Evolutionary conservation across 2,113 vertebrate species (phyloP), one percentile per base, ranked within the genome.

Genomic region (Trogon surrucura): DNA sequence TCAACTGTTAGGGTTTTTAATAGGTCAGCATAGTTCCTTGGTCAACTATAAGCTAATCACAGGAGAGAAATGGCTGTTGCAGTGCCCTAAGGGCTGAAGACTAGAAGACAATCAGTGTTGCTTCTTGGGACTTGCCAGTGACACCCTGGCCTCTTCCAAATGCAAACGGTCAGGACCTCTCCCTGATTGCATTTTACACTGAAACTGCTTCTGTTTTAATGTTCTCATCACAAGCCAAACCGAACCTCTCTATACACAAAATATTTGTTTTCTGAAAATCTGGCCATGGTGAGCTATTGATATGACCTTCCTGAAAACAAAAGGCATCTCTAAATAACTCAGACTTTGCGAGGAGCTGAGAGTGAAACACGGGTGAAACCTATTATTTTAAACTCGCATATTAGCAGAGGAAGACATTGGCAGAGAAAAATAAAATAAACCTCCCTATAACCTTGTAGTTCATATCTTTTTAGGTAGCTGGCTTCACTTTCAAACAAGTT

Each of bases 371-470:
- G 69, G 51, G 50, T 80, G 51, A 89, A 88, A 54, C 2, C 7
- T 53, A 18, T 29, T 60, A 57, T 54, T 92, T 83, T 36, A 54
- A 74, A 88, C 22, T 69, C 92, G 26, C 16, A 7, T 36, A n/a
- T 64, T 80, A 80, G 64, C 38, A 38, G 53, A 73, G 47, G 91
- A 80, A 80, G 19, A 47, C 6, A 14, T 3, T 50, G 38, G 29
- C 71, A 96, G 65, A 78, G 53, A 78, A 90, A 78, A 96, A 71
- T 58, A 80, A 88, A 92, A 87, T 58, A 94, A 94, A 89, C 41
- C 25, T 90, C 48, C 34, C 41, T 44, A 50, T 80, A 90, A 92
- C 67, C 61, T 75, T 86, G 83, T 53, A 9, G 5, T 79, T 81
- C 75, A 84, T 93, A 34, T 2, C 6, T 32, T 84, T 90, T 58